A percentile compares a stretch with the other conserved stretches of the same genome.
Conservation (phyloP, 2,888 invertebrate genomes). For the Lasioglossum leucozonium region DNA sequence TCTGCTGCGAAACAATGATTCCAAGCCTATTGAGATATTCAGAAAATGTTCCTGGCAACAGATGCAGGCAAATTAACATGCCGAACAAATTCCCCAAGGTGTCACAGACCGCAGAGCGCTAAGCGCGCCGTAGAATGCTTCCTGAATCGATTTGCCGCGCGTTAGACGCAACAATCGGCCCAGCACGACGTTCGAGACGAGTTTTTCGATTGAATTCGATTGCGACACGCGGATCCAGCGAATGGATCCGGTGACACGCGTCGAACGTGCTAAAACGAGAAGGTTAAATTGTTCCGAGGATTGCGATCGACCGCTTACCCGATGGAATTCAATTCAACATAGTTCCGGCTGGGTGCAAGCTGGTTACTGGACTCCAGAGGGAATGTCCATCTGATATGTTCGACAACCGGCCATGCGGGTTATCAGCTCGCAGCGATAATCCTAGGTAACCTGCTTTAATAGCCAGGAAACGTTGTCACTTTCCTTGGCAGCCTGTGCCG, state of each 20-base stretch:
- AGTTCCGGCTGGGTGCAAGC: not conserved
- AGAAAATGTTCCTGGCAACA: not conserved
- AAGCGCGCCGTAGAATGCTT: conserved; percentile 1
- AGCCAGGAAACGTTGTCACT: conserved; percentile 3
- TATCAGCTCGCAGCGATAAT: not conserved
- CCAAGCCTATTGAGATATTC: not conserved
- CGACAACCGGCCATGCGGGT: not conserved
- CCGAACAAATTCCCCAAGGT: not conserved
- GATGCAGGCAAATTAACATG: not conserved
- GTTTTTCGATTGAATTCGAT: conserved; percentile 32
- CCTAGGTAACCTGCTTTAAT: not conserved
- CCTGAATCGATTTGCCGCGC: not conserved
- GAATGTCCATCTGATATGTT: conserved; percentile 17
- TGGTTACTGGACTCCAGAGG: not conserved
- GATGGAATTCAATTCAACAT: conserved; percentile 5
- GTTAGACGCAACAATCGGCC: conserved; percentile 5
- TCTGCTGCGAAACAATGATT: not conserved
- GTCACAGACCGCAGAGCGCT: not conserved
- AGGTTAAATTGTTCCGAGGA: conserved; percentile 9
- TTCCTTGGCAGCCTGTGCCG: not conserved
- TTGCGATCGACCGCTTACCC: conserved; percentile 15
- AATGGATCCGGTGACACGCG: not conserved
- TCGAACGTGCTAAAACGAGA: conserved; percentile 2
- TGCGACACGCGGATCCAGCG: not conserved
- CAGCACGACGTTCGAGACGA: not conserved